A percentile compares a stretch with the other conserved stretches of the same genome.
phyloP scores from a whole-genome alignment of 2,797 vertebrate species.

The Rhynchonycteris naso region DNA sequence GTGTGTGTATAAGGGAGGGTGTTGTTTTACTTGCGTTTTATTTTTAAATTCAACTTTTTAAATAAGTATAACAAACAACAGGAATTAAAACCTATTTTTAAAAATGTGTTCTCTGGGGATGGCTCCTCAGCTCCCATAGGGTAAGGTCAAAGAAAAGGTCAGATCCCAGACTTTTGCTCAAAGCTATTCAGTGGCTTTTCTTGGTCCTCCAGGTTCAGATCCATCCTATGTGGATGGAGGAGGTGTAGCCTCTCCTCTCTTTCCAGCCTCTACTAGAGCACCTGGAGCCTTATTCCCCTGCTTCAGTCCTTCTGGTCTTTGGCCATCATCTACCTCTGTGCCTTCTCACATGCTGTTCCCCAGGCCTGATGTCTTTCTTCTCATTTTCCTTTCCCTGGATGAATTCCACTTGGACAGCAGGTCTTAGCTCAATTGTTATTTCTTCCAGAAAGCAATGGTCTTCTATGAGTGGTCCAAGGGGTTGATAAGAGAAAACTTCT shows the following conservation, averaged over 20 bases:
- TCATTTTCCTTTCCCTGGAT: background rate
- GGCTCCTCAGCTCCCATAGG: background rate
- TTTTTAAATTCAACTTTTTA: constrained; percentile 21
- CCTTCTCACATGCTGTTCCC: background rate
- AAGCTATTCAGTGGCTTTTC: background rate
- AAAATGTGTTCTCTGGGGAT: background rate
- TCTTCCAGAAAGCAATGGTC: background rate
- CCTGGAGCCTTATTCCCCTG: background rate
- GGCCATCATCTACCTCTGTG: background rate
- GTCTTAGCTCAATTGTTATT: background rate
- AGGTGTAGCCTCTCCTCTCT: background rate
- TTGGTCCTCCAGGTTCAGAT: background rate
- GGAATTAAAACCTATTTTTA: background rate
- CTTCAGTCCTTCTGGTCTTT: background rate
- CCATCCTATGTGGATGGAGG: rapidly evolving
- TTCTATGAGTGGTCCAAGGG: background rate
- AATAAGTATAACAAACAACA: background rate
- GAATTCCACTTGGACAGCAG: background rate
- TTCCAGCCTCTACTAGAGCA: background rate
- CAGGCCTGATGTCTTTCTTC: background rate
- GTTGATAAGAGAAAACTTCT: background rate
- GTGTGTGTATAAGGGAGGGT: too few species aligned
- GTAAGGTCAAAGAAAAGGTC: background rate
- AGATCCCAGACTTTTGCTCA: background rate
- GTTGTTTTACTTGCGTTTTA: background rate